phyloP scores from a whole-genome alignment of 2,797 vertebrate species.

The Aphelocoma californica region DNA sequence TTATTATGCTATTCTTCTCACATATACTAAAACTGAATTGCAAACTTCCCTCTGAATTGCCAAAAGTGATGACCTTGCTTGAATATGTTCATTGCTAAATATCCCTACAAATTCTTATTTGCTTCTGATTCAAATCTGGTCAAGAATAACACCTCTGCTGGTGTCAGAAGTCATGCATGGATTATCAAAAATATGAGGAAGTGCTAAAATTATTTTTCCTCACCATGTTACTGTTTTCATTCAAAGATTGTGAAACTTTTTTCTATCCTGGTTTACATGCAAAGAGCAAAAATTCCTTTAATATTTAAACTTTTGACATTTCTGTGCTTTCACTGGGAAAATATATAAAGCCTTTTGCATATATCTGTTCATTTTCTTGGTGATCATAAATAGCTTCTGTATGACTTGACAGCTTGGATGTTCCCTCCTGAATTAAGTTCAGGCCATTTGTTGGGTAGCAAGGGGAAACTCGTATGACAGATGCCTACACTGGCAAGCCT shows the following conservation, averaged over 20 bases:
- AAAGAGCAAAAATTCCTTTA: background rate
- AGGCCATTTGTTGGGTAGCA: constrained; percentile 47
- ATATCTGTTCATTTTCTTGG: constrained; percentile 41
- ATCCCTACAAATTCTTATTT: background rate
- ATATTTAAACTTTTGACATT: constrained; percentile 43
- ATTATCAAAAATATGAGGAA: background rate
- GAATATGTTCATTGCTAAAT: background rate
- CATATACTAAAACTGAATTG: background rate
- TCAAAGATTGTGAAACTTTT: background rate
- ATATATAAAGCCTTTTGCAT: constrained; percentile 41
- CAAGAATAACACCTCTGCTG: background rate
- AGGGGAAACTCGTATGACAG: constrained; percentile 58
- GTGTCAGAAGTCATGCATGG: background rate
- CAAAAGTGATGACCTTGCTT: background rate
- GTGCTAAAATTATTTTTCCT: background rate
- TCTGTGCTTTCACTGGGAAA: constrained; percentile 22
- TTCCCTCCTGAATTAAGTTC: constrained; percentile 62
- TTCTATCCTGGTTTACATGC: background rate
- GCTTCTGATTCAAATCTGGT: background rate
- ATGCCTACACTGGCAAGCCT: constrained; percentile 19
- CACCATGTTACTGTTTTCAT: background rate
- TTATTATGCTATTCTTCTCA: background rate
- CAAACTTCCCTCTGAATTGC: background rate
- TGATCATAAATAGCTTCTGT: constrained; percentile 38
- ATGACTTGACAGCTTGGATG: constrained; percentile 58